Percentiles rank a stretch among this genome's conserved stretches.
These are phyloP conservation scores for Entomobrya multifasciata DNA, from an alignment of 2,888 invertebrate genomes.

Conservation along the genomic window DNA sequence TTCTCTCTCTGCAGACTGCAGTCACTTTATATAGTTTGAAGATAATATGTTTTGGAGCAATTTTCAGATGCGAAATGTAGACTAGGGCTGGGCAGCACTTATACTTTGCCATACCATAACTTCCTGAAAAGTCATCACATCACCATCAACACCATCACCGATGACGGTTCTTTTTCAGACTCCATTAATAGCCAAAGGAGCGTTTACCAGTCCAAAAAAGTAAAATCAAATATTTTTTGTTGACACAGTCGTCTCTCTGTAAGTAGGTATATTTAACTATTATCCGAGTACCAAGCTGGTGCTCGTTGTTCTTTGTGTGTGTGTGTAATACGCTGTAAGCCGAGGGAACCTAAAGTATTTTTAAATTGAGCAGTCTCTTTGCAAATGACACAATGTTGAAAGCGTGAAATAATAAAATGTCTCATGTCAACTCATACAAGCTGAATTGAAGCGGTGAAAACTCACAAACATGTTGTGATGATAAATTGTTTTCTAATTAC, in stretches of 20 bases:
- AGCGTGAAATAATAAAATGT: slow-evolving; percentile 45
- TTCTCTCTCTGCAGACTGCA: neutral
- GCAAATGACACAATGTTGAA: neutral
- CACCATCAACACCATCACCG: slow-evolving; percentile 4
- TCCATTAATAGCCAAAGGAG: slow-evolving; percentile 41
- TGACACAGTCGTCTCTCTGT: neutral
- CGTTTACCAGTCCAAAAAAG: neutral
- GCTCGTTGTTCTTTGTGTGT: no score
- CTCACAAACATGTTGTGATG: neutral
- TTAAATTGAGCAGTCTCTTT: neutral
- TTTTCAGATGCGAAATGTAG: neutral
- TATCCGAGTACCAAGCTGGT: neutral
- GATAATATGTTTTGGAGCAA: slow-evolving; percentile 30
- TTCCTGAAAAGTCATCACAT: slow-evolving; percentile 28
- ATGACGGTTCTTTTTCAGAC: slow-evolving; percentile 18
- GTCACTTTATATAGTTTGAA: slow-evolving; percentile 26
- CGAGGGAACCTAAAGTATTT: slow-evolving; percentile 10
- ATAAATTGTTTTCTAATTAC: slow-evolving; percentile 48
- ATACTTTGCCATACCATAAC: slow-evolving; percentile 10
- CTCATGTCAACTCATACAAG: slow-evolving; percentile 12
- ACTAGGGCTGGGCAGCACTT: slow-evolving; percentile 15
- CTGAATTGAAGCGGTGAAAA: neutral
- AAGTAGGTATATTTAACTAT: neutral
- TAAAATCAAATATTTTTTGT: neutral
- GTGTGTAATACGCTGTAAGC: neutral